Evolutionary conservation across 2,888 invertebrate species (phyloP), one percentile per base, ranked within the genome.

Genomic region (Phrixothrix hirtus): DNA sequence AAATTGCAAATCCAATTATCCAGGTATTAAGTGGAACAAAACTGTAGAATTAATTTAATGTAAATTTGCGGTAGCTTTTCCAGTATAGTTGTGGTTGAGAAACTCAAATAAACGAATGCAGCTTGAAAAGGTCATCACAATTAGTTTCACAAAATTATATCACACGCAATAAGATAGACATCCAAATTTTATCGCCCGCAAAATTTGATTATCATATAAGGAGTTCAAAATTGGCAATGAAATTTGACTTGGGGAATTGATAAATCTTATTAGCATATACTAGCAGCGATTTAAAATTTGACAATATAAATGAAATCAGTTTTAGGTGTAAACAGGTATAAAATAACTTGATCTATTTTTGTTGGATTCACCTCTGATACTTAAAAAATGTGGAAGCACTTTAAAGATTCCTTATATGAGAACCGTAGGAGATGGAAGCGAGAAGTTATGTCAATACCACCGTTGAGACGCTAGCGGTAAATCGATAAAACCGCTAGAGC

Each of bases 391-490:
- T 14, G 13, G 11, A 36, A 21, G 31, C 17, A 46, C 38, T 38
- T 46, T 25, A 46, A 32, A 38, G 41, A 35, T 27, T 48, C 41
- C 48, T 48, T 34, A 48, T 41, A 48, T 39, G 34, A 35, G 32
- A 27, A 16, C 25, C 37, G 36, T 26, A 45, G 30, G 30, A 46
- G 47, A 53, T 37, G 42, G 53, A 53, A 53, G 43, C 53, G 34
- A 43, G 37, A 53, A 53, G 53, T 53, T 53, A 53, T 53, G 53
- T 47, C 53, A 53, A 53, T 53, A 53, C 32, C 46, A 34, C 37
- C 53, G 43, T 38, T 53, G 53, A 53, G 53, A 48, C 48, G 53
- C 31, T 46, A 37, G 52, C 52, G 46, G 52, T 52, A 47, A 52
- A 52, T 52, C 52, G 52, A 52, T 52, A 46, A 47, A 53, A 47